Percentiles rank a stretch among this genome's conserved stretches.
Conservation (phyloP, 2,888 invertebrate species). For the Leptogaster cylindrica region DNA sequence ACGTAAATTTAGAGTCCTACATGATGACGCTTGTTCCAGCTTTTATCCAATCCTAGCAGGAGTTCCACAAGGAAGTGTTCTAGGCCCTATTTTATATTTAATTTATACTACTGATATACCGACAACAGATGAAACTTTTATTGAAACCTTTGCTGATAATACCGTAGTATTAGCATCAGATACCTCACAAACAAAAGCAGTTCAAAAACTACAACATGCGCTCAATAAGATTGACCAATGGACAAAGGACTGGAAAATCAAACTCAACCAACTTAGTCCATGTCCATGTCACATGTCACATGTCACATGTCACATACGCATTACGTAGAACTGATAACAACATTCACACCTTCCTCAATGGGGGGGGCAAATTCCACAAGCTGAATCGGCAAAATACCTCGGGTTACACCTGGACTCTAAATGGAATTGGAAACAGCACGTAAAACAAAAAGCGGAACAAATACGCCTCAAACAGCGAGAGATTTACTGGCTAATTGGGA, state of each 20-base stretch:
- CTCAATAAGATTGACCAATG: neutral
- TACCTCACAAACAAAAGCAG: neutral
- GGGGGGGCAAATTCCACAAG: neutral
- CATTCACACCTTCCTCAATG: neutral
- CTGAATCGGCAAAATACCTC: neutral
- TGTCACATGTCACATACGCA: neutral
- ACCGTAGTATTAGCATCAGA: neutral
- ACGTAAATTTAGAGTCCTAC: conserved; percentile 6
- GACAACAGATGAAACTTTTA: neutral
- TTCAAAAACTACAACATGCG: neutral
- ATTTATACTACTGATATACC: too few relatives aligned
- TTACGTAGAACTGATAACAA: neutral
- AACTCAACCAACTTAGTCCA: neutral
- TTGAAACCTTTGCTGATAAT: neutral
- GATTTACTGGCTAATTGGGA: neutral
- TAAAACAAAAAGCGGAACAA: neutral
- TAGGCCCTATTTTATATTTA: too few relatives aligned
- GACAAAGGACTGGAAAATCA: neutral
- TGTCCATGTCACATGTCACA: too few relatives aligned
- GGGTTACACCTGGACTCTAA: neutral
- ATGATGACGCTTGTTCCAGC: neutral
- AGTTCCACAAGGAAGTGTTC: conserved; percentile 5
- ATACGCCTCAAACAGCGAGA: neutral
- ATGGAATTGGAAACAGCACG: neutral
- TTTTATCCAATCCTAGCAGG: neutral